Evolutionary conservation across 2,113 vertebrate species (phyloP), one percentile per base, ranked within the genome.

Genomic region (Stegostoma tigrinum): DNA sequence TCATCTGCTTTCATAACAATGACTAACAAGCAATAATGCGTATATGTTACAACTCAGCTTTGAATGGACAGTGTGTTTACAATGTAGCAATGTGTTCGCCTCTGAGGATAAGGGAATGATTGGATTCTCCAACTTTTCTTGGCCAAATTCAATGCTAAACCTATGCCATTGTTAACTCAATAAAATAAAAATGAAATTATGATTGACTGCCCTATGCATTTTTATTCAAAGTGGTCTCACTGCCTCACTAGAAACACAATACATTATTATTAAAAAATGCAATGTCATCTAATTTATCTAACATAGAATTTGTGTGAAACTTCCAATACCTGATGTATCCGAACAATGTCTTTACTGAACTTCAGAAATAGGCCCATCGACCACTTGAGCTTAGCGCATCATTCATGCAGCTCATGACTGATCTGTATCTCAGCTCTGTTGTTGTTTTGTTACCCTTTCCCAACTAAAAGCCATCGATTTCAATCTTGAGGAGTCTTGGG

Each of bases 181-280:
- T 66, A 93, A 67, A 93, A 93, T n/a, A 17, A 2, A 19, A 48
- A 38, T 21, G 61, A 93, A 61, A 66, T 93, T 66, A 91, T 66
- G 89, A 93, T 23, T 67, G 89, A 64, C 66, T 66, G 34, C 23
- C 66, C 89, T 23, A 67, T n/a, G 23, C 61, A 45, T 19, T 66
- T 34, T 23, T n/a, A 38, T 93, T 93, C 89, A 93, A 93, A 38
- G 61, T 61, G 38, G 61, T n/a, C 89, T 61, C 55, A 64, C 55
- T 38, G 30, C 5, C 34, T 93, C 89, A n/a, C 89, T 38, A 64
- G 89, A 66, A 91, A 91, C 89, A 91, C 89, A 93, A 67, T 66
- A 38, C 89, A 66, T 38, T 72, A 12, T 34, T 34, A 3, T 70
- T 48, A 7, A 15, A 64, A 93, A 93, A 67, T 23, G 89, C 61